Evolutionary conservation across 2,888 invertebrate species (phyloP).

Genomic region (Heliconius charithonia): DNA sequence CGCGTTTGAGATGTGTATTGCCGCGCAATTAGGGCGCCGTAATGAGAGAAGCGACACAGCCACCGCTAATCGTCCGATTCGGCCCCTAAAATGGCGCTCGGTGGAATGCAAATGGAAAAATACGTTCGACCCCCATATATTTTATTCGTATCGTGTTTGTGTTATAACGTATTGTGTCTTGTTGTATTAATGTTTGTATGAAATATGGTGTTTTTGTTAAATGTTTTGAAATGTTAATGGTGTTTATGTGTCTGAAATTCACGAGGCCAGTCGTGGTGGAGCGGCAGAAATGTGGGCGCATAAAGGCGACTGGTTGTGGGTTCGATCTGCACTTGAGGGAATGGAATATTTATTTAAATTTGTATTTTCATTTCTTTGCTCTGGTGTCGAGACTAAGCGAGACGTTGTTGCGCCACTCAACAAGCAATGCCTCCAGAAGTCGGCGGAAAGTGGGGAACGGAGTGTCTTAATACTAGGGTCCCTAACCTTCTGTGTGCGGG

Average conservation of each 20-base stretch:
- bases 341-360: no score
- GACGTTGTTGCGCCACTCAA: no score
- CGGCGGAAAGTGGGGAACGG: no score
- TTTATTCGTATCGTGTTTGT: constrained; percentile 13
- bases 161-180: constrained; percentile 1
- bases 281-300: no score
- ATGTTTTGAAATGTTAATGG: constrained; percentile 4
- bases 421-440: no score
- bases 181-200: constrained; percentile 7
- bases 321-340: no score
- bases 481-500: no score
- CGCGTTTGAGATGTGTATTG: constrained; percentile 73
- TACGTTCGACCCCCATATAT: background rate
- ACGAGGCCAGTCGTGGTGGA: no score
- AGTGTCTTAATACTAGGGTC: no score
- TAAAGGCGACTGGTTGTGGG: no score
- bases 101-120: constrained; percentile 38
- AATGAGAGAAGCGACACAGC: constrained; percentile 80
- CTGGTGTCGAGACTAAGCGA: no score
- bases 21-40: constrained; percentile 77
- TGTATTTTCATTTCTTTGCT: no score
- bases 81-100: constrained; percentile 53
- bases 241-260: background rate
- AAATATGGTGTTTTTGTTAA: constrained; percentile 1
- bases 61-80: constrained; percentile 74